phyloP scores from a whole-genome alignment of 2,888 invertebrate genomes.

The Eutolmus rufibarbis region DNA sequence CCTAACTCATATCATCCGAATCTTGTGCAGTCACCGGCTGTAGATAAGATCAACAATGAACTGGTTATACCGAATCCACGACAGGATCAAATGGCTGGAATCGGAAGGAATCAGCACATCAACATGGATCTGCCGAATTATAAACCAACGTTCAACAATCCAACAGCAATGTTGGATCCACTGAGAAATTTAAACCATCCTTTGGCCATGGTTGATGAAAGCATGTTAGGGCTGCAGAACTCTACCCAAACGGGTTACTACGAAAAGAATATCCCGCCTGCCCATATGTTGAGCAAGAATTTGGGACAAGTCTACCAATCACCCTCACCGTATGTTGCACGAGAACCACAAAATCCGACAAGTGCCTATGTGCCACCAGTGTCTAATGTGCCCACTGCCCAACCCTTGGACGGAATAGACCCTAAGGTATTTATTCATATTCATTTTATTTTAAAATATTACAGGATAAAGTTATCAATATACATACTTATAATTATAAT shows the following conservation, averaged over 20 bases:
- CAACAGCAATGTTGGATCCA: constrained; percentile 50
- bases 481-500: no score
- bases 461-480: background rate
- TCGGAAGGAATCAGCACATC: constrained; percentile 41
- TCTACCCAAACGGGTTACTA: constrained; percentile 62
- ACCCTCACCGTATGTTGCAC: constrained; percentile 51
- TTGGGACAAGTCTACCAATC: constrained; percentile 59
- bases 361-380: constrained; percentile 47
- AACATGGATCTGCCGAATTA: constrained; percentile 49
- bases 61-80: constrained; percentile 43
- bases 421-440: constrained; percentile 31
- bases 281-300: constrained; percentile 68
- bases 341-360: constrained; percentile 48
- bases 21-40: constrained; percentile 17
- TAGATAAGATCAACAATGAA: constrained; percentile 42
- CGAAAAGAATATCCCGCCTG: constrained; percentile 69
- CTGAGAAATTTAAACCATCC: constrained; percentile 53
- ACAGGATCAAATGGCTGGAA: constrained; percentile 48
- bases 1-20: constrained; percentile 25
- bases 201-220: constrained; percentile 54
- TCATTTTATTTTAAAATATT: background rate
- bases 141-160: constrained; percentile 56
- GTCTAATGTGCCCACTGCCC: constrained; percentile 54
- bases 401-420: constrained; percentile 43
- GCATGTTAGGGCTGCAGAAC: constrained; percentile 55